Evolutionary conservation across 2,113 vertebrate species (phyloP).

Genomic region (Dasyornis broadbenti): DNA sequence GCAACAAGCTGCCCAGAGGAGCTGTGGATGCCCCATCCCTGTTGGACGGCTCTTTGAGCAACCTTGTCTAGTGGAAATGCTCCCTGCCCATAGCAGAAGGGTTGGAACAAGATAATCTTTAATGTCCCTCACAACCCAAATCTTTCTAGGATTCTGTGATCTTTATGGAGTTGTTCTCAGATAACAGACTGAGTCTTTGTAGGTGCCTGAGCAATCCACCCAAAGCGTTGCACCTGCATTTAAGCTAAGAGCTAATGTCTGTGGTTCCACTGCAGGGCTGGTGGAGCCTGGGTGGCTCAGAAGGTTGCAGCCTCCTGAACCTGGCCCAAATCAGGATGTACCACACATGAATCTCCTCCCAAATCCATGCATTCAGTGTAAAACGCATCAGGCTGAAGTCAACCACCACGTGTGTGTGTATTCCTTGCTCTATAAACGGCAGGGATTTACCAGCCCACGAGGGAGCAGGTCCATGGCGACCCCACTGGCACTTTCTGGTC

Average conservation of each 20-base stretch:
- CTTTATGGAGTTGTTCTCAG: neutral
- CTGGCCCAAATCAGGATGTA: neutral
- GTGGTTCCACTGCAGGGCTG: neutral
- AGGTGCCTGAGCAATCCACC: neutral
- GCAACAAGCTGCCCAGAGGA: neutral
- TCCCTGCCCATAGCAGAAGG: neutral
- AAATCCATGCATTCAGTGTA: neutral
- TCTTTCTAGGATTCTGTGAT: neutral
- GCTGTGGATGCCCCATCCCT: neutral
- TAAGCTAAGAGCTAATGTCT: neutral
- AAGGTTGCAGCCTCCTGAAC: neutral
- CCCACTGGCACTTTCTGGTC: neutral
- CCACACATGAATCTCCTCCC: neutral
- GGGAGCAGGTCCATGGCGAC: neutral
- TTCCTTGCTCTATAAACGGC: neutral
- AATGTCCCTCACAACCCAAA: neutral
- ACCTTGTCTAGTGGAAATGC: neutral
- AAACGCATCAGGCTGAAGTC: neutral
- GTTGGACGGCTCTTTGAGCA: neutral
- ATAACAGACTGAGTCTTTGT: neutral
- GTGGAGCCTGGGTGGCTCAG: neutral
- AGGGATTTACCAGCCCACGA: neutral
- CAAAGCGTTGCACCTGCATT: neutral
- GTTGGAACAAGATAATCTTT: neutral
- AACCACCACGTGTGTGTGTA: neutral